phyloP scores from a whole-genome alignment of 2,113 vertebrate species.

The Naja naja region DNA sequence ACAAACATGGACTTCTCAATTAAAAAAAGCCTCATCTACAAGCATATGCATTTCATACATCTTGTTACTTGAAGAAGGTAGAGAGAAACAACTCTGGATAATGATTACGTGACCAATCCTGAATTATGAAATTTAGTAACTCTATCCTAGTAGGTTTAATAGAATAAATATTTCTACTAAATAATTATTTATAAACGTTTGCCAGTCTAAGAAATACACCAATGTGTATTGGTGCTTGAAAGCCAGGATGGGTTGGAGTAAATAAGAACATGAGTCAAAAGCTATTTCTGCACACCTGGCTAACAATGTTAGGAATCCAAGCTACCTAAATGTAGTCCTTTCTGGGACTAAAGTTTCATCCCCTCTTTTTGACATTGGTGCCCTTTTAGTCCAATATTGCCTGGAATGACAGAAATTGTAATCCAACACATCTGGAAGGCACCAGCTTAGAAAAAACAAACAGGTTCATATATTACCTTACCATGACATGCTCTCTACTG shows the following conservation, averaged over 20 bases:
- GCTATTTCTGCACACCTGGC: background rate
- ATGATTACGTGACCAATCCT: too few species aligned
- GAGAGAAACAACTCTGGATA: background rate
- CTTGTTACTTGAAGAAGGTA: background rate
- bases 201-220: background rate
- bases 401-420: background rate
- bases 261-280: background rate
- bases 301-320: background rate
- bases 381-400: background rate
- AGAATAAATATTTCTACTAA: background rate
- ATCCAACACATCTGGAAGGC: background rate
- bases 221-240: background rate
- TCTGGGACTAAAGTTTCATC: background rate
- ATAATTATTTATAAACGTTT: background rate
- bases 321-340: background rate
- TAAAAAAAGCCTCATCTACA: background rate
- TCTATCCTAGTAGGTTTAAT: background rate
- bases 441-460: background rate
- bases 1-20: background rate
- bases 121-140: background rate
- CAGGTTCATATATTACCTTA: background rate
- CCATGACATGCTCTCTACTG: background rate
- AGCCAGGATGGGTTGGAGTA: too few species aligned
- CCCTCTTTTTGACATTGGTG: background rate
- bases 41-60: background rate